These are phyloP conservation scores for Troilus luridus DNA, from an alignment of 2,888 invertebrate genomes.

Conservation along the genomic window DNA sequence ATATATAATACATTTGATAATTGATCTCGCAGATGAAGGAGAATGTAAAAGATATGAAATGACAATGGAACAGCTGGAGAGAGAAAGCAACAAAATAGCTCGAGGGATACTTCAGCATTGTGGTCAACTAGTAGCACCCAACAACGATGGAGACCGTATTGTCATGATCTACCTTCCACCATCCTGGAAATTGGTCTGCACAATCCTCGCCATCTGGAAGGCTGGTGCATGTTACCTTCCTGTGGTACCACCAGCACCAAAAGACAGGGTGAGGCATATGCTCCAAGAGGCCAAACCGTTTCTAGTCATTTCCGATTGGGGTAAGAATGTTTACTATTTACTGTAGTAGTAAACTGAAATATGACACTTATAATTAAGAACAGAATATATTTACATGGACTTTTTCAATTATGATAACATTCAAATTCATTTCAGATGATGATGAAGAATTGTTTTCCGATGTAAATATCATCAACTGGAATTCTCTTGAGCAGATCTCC, in stretches of 20 bases:
- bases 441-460: slow-evolving; percentile 32
- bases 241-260: slow-evolving; percentile 81
- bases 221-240: slow-evolving; percentile 89
- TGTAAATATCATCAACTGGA: background rate
- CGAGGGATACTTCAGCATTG: slow-evolving; percentile 56
- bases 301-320: slow-evolving; percentile 78
- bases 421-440: background rate
- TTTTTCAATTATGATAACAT: background rate
- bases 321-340: slow-evolving; percentile 64
- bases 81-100: slow-evolving; percentile 59
- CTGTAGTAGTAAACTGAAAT: background rate
- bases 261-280: slow-evolving; percentile 82
- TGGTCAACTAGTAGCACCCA: slow-evolving; percentile 67
- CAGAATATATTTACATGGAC: too few species aligned
- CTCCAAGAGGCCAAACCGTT: slow-evolving; percentile 81
- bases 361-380: background rate
- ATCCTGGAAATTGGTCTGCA: slow-evolving; percentile 77
- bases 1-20: background rate
- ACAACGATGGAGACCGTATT: slow-evolving; percentile 80
- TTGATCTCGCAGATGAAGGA: background rate
- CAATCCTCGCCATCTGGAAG: slow-evolving; percentile 83
- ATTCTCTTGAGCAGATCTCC: slow-evolving; percentile 51
- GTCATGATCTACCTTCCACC: slow-evolving; percentile 87
- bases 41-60: slow-evolving; percentile 17
- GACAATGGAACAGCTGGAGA: slow-evolving; percentile 59